These are phyloP conservation scores for Bostrychus sinensis DNA, from an alignment of 2,113 vertebrate genomes.

Conservation along the genomic window DNA sequence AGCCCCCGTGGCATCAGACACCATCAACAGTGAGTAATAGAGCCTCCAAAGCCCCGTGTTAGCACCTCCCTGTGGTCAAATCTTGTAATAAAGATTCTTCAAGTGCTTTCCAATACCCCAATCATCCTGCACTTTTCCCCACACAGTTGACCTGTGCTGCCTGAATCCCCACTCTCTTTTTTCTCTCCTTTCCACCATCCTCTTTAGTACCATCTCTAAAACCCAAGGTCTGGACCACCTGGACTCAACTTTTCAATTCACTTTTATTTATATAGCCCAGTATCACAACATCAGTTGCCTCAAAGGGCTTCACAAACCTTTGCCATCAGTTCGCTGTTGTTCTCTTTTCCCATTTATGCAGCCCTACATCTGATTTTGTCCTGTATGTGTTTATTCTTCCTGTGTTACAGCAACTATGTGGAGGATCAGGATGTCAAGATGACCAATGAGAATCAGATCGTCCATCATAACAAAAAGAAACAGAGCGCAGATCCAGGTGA, in stretches of 20 bases:
- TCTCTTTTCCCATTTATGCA: not conserved
- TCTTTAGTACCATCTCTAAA: constrained; percentile 12
- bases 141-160: constrained; percentile 33
- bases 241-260: constrained; percentile 31
- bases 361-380: not conserved
- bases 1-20: constrained; percentile 69
- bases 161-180: constrained; percentile 5
- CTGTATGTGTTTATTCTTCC: constrained; percentile 17
- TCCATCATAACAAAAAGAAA: constrained; percentile 87
- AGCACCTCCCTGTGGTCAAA: constrained; percentile 62
- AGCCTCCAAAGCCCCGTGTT: constrained; percentile 35
- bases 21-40: constrained; percentile 71
- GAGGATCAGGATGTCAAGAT: constrained; percentile 96
- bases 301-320: no score
- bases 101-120: constrained; percentile 24
- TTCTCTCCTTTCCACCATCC: not conserved
- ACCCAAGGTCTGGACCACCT: constrained; percentile 29
- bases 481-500: constrained; percentile 88
- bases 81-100: constrained; percentile 41
- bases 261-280: no score
- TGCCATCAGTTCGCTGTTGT: constrained; percentile 26
- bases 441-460: constrained; percentile 92
- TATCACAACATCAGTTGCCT: no score
- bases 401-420: constrained; percentile 81
- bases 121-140: constrained; percentile 26